Base-by-base conservation (phyloP, 2,888 invertebrate species). In the Orchesellides sinensis region DNA sequence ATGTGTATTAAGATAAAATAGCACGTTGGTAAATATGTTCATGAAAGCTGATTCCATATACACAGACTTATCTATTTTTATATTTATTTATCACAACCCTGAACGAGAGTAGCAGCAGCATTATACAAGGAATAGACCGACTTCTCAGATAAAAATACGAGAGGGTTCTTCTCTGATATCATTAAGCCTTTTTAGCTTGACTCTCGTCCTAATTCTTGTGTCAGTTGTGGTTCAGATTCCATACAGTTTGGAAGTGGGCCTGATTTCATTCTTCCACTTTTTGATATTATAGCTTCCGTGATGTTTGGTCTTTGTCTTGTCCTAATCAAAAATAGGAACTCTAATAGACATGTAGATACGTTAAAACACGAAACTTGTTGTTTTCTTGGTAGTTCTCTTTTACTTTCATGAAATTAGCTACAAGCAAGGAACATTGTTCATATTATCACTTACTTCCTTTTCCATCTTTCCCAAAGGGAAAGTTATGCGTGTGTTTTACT, bases 181-280 rank as follows among this genome's bases (percentile, higher is more conserved):
- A 35, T 35, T n/a, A 54, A 61, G 27, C 40, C 32, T 27, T 47
- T 32, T 5, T 29, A 45, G 35, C 35, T 54, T 25, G 35, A n/a
- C n/a, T 49, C 52, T 32, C 78, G 27, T 49, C 61, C 69, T 35
- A 52, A 61, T 78, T 78, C 63, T 69, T 23, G 29, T 14, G 59
- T 70, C 40, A 79, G 79, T 79, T 72, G 54, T 52, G 23, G 68
- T 74, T 81, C 56, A 69, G 81, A 59, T 74, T 81, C 81, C 81
- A 74, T 52, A 69, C 74, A 19, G 74, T 49, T 74, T 47, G 49
- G 73, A 73, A 49, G 61, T 61, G 47, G 25, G 40, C 65, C 21
- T 17, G n/a, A 1, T 79, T 54, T 4, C 32, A 19, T n/a, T 61
- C 61, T n/a, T 40, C 40, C 40, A n/a, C 40, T 40, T 32, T 32